These are phyloP conservation scores for Calephelis virginiensis DNA, from an alignment of 1,140 invertebrate genomes.

Conservation along the genomic window DNA sequence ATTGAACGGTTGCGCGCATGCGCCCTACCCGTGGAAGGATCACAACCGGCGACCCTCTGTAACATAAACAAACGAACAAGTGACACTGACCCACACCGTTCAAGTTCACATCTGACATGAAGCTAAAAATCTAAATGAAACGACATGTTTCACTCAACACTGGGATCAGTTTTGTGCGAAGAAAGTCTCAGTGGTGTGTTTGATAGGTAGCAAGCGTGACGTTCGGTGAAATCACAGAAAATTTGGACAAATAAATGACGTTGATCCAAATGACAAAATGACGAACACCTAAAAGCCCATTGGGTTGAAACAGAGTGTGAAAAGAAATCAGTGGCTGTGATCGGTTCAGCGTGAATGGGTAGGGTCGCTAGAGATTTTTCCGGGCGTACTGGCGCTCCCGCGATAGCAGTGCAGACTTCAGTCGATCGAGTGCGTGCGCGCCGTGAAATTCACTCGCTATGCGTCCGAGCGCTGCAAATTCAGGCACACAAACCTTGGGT, in stretches of 20 bases:
- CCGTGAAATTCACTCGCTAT: conserved; percentile 65
- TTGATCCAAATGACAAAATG: conserved; percentile 30
- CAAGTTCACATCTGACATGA: conserved; percentile 3
- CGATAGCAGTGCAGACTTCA: conserved; percentile 57
- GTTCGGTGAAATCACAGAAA: conserved; percentile 19
- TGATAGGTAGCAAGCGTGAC: conserved; percentile 57
- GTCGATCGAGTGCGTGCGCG: conserved; percentile 65
- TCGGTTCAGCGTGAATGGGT: conserved; percentile 70
- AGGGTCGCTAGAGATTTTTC: conserved; percentile 71
- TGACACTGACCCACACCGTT: conserved; percentile 56
- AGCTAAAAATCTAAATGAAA: background rate
- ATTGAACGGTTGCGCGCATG: conserved; percentile 67
- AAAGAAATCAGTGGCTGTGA: conserved; percentile 62
- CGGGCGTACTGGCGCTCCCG: conserved; percentile 52
- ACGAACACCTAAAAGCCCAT: conserved; percentile 24
- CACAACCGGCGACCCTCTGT: conserved; percentile 38
- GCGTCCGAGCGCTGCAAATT: conserved; percentile 55
- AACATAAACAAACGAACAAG: conserved; percentile 63
- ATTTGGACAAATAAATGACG: background rate
- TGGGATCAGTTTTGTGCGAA: conserved; percentile 40
- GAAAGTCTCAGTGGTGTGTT: conserved; percentile 54
- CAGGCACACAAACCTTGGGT: conserved; percentile 50
- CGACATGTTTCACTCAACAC: background rate
- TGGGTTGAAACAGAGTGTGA: conserved; percentile 61
- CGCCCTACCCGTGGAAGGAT: conserved; percentile 44